These are phyloP conservation scores for Drosophila pallidifrons DNA, from an alignment of 1,140 invertebrate genomes.

Conservation along the genomic window DNA sequence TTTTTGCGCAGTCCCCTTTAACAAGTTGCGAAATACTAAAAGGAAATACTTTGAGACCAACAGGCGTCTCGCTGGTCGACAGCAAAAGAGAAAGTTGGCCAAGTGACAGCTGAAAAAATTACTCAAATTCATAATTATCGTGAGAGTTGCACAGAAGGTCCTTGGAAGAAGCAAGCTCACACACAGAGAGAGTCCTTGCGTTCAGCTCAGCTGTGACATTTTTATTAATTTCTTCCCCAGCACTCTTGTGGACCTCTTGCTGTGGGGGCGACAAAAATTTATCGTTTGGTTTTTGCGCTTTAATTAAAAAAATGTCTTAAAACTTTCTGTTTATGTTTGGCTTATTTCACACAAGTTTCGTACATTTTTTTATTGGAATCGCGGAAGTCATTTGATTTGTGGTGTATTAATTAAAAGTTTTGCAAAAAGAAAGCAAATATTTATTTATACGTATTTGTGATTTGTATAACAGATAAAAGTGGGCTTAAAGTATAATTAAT, in stretches of 20 bases:
- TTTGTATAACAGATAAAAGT: not conserved
- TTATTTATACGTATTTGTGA: too few species aligned
- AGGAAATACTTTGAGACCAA: not conserved
- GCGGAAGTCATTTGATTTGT: not conserved
- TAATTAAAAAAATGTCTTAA: conserved; percentile 60
- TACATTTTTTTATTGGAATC: not conserved
- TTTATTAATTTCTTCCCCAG: conserved; percentile 54
- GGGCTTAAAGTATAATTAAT: not conserved
- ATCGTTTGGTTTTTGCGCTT: conserved; percentile 32
- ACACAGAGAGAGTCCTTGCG: conserved; percentile 3
- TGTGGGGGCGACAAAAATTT: conserved; percentile 31
- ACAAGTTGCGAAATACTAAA: not conserved
- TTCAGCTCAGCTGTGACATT: conserved; percentile 63
- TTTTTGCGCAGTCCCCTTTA: not conserved
- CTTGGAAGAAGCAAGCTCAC: not conserved
- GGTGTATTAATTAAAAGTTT: not conserved
- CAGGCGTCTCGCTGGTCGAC: not conserved
- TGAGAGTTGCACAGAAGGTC: conserved; percentile 42
- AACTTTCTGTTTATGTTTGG: conserved; percentile 6
- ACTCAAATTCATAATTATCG: conserved; percentile 66
- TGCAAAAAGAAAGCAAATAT: not conserved
- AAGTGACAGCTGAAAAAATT: conserved; percentile 57
- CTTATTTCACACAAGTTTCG: conserved; percentile 8
- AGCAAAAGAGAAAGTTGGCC: conserved; percentile 33
- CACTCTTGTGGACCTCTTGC: not conserved